Base-by-base conservation (phyloP, 2,797 vertebrate genomes). In the Peromyscus aztecus region DNA sequence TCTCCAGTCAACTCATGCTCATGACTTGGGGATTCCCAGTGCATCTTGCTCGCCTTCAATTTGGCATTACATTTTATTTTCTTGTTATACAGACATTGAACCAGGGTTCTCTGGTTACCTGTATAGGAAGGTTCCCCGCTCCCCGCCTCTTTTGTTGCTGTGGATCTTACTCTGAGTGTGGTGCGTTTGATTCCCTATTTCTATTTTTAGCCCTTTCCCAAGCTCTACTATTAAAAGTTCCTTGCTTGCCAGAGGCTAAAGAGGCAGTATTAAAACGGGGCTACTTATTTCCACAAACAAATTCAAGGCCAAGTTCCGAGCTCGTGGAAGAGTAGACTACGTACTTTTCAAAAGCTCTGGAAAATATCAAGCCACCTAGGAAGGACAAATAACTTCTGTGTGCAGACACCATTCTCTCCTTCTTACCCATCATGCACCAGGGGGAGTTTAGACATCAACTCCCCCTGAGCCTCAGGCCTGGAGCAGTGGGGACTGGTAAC, bases 141-240 rank as follows among this genome's bases (percentile, higher is more conserved):
- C 10, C 49, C 49, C 43, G 1, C 43, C 21, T 0, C 34, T 29
- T 27, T 31, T 37, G 34, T 34, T 12, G 4, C 10, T 11, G 6
- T 49, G 73, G 57, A 57, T 55, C 76, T 67, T 46, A 67, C 61
- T 80, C 71, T 80, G 16, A 23, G 9, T 65, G 75, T 27, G 59
- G 43, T 52, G 37, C 12, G 21, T 43, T 49, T 59, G 12, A 37
- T 46, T 43, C 69, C 81, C 81, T 43, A 34, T 19, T 78, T 87
- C 85, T 95, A 86, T 93, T 91, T 93, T 90, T 55, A 96, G 92
- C 40, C 46, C 12, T 94, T 95, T 94, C 95, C 92, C 94, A 95
- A 96, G 78, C 78, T 84, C 95, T 91, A 11, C 86, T 77, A 85
- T 93, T 87, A 94, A 94, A 89, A 95, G 55, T 78, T 49, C 85